Evolutionary conservation across 2,888 invertebrate genomes (phyloP).

Genomic region (Galeruca laticollis): DNA sequence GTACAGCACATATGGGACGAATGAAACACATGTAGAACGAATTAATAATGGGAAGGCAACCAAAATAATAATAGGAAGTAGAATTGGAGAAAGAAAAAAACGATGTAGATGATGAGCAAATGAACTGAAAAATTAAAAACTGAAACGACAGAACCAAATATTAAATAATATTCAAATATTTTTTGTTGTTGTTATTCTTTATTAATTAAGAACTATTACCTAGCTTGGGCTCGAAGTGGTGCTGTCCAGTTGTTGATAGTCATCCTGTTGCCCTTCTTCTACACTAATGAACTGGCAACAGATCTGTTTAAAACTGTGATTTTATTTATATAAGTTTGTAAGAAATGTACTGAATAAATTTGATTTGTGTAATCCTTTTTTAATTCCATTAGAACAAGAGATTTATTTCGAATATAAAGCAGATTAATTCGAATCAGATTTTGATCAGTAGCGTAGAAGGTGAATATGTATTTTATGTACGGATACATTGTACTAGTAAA

Average conservation of each 20-base stretch:
- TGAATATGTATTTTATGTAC: neutral
- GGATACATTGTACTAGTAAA: neutral
- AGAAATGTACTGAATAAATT: constrained; percentile 33
- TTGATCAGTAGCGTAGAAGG: neutral
- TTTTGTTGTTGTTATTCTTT: neutral
- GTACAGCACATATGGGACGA: neutral
- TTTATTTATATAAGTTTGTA: constrained; percentile 36
- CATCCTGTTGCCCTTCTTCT: constrained; percentile 43
- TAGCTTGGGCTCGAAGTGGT: constrained; percentile 47
- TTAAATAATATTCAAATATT: no score
- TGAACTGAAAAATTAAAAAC: no score
- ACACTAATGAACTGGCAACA: constrained; percentile 42
- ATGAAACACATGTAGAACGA: neutral
- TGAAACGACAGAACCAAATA: no score
- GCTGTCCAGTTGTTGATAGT: constrained; percentile 53
- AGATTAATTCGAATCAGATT: neutral
- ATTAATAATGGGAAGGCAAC: neutral
- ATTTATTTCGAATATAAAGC: constrained; percentile 15
- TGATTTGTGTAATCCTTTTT: constrained; percentile 29
- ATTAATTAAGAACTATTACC: constrained; percentile 44
- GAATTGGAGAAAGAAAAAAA: neutral
- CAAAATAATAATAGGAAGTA: neutral
- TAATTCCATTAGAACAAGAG: constrained; percentile 29
- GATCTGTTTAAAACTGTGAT: constrained; percentile 3
- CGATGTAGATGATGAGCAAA: no score